These are phyloP conservation scores for Agapornis canus DNA, from an alignment of 2,797 vertebrate genomes.

Conservation along the genomic window DNA sequence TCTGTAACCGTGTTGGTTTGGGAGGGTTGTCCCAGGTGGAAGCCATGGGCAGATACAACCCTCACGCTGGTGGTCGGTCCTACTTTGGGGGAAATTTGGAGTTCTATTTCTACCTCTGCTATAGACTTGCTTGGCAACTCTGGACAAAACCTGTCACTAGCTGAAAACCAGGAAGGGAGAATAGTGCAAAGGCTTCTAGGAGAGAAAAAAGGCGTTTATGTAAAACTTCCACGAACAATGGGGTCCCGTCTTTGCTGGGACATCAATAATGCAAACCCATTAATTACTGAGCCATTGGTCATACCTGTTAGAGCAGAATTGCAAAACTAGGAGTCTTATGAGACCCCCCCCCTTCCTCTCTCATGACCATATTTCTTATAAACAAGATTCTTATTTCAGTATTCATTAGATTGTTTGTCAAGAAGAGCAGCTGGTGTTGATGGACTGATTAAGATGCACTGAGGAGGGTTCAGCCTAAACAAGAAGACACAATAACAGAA, in stretches of 20 bases:
- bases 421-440: constrained; percentile 33
- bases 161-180: background rate
- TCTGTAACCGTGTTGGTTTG: background rate
- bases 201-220: background rate
- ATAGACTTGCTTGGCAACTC: background rate
- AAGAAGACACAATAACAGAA: background rate
- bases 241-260: background rate
- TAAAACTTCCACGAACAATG: background rate
- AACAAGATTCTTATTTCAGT: constrained; percentile 4
- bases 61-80: background rate
- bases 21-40: background rate
- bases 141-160: background rate
- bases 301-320: background rate
- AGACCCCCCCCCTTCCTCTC: background rate
- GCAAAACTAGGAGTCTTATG: background rate
- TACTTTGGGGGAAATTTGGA: background rate
- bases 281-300: background rate
- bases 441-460: background rate
- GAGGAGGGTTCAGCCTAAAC: background rate
- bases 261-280: background rate
- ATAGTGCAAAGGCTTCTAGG: accelerated
- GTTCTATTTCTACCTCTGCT: background rate
- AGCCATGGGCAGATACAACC: background rate
- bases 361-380: background rate
- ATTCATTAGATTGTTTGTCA: constrained; percentile 36